Conservation (phyloP, 2,888 invertebrate genomes). For the Fissipunctia ypsillon region DNA sequence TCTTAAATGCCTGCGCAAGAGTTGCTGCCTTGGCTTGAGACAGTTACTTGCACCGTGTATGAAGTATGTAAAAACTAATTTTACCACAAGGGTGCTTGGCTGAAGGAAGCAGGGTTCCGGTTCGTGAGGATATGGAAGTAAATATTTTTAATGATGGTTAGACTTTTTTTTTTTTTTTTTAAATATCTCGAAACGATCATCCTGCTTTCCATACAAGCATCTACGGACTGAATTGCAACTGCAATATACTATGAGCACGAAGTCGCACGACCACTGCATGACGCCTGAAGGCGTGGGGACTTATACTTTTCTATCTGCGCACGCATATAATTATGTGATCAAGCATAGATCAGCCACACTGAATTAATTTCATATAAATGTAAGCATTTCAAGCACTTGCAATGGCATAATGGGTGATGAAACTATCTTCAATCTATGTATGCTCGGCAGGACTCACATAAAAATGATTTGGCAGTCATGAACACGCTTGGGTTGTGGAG, state of each 20-base stretch:
- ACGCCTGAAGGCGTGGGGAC: background rate
- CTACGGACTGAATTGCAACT: background rate
- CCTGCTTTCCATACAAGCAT: background rate
- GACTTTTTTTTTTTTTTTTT: too few species aligned
- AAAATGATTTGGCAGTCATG: background rate
- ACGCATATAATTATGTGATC: background rate
- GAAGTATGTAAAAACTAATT: background rate
- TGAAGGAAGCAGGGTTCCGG: background rate
- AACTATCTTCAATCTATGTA: too few species aligned
- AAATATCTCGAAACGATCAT: background rate
- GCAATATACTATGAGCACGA: background rate
- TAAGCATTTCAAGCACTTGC: background rate
- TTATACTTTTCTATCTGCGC: background rate
- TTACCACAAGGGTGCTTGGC: background rate
- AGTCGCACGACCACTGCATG: slow-evolving; percentile 19
- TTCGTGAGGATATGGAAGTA: background rate
- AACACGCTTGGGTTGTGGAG: background rate
- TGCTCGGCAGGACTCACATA: too few species aligned
- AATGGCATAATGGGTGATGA: background rate
- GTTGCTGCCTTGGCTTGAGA: background rate
- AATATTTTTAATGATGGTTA: background rate
- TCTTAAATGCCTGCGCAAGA: background rate
- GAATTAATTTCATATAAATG: background rate
- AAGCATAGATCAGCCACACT: background rate
- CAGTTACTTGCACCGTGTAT: background rate